Evolutionary conservation across 1,140 invertebrate genomes (phyloP).

Genomic region (Campodea augens): DNA sequence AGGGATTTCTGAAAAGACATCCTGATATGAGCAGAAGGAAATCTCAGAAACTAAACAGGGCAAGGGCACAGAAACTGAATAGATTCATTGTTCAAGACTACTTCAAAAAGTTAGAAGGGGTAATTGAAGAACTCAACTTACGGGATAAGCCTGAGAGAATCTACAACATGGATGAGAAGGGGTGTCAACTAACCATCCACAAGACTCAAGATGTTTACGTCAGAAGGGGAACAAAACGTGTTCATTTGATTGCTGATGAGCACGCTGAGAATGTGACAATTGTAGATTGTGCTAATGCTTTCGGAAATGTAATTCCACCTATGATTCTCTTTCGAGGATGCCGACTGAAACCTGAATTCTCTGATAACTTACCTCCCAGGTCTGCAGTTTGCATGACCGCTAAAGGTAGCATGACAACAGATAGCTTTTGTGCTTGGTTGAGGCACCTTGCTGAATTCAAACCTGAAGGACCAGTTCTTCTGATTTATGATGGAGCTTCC

Average conservation of each 20-base stretch:
- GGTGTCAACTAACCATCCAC: conserved; percentile 21
- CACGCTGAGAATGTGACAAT: conserved; percentile 24
- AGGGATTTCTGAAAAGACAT: conserved; percentile 14
- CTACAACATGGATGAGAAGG: conserved; percentile 26
- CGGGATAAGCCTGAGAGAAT: conserved; percentile 17
- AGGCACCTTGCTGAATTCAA: conserved; percentile 20
- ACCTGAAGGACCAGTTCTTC: conserved; percentile 15
- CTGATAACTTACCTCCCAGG: conserved; percentile 18
- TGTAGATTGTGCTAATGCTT: conserved; percentile 21
- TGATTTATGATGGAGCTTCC: conserved; percentile 23
- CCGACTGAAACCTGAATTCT: conserved; percentile 17
- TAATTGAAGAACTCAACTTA: conserved; percentile 16
- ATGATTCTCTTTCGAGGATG: conserved; percentile 24
- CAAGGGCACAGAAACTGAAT: conserved; percentile 20
- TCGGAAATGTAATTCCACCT: conserved; percentile 19
- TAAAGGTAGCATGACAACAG: conserved; percentile 22
- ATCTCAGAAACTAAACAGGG: conserved; percentile 20
- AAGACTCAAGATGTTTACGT: conserved; percentile 20
- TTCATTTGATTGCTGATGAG: conserved; percentile 21
- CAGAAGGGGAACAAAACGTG: conserved; percentile 20
- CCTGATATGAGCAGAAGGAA: conserved; percentile 15
- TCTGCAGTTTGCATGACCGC: conserved; percentile 17
- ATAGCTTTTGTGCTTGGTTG: conserved; percentile 19
- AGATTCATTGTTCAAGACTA: conserved; percentile 18
- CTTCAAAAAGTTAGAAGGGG: conserved; percentile 17